A percentile compares a stretch with the other conserved stretches of the same genome.
phyloP scores from a whole-genome alignment of 2,797 vertebrate species.

The Tangara arthus region DNA sequence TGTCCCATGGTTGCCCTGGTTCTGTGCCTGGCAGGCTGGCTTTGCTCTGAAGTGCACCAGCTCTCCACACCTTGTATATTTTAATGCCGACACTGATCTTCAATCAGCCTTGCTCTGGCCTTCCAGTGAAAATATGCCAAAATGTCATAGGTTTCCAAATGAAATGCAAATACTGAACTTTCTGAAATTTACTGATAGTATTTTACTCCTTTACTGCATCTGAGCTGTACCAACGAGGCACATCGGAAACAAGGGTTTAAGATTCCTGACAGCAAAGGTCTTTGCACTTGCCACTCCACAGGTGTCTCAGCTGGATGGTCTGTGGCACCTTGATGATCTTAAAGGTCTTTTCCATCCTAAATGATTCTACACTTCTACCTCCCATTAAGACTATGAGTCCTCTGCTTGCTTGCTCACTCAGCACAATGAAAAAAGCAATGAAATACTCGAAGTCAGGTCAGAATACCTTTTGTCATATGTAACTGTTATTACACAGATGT shows the following conservation, averaged over 20 bases:
- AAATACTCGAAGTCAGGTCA: conserved; percentile 26
- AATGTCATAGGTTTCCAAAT: conserved; percentile 64
- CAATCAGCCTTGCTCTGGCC: conserved; percentile 45
- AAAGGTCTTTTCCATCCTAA: neutral
- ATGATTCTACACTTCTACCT: neutral
- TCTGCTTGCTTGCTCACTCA: neutral
- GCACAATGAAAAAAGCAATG: neutral
- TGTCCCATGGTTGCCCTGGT: neutral
- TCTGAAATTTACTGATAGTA: conserved; percentile 56
- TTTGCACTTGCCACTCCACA: neutral
- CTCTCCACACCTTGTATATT: neutral
- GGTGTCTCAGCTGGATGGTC: neutral
- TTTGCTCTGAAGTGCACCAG: neutral
- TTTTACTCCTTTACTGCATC: conserved; percentile 38
- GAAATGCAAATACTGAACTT: conserved; percentile 67
- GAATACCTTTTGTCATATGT: neutral
- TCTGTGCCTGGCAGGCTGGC: neutral
- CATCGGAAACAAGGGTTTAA: conserved; percentile 2
- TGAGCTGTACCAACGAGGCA: neutral
- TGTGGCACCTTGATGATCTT: neutral
- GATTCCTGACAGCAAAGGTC: conserved; percentile 12
- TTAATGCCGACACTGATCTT: conserved; percentile 34
- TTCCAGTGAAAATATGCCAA: conserved; percentile 54
- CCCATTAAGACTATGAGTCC: neutral
- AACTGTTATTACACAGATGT: conserved; percentile 30